These are phyloP conservation scores for Osmerus mordax DNA, from an alignment of 2,113 vertebrate species.

Conservation along the genomic window DNA sequence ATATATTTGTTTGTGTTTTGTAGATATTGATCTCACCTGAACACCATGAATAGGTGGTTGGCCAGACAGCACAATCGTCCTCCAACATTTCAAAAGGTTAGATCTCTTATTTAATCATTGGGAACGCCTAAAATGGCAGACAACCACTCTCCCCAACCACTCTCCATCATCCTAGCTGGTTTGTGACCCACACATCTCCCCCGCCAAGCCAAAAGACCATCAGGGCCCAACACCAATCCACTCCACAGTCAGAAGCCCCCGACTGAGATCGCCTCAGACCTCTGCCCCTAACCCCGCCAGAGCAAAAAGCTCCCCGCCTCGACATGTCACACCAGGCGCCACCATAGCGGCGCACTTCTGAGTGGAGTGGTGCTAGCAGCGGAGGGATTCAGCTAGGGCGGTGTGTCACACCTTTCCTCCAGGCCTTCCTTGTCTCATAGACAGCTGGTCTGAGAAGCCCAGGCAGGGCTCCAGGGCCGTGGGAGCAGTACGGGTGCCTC, in stretches of 20 bases:
- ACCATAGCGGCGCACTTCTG: conserved; percentile 17
- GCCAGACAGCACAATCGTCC: not conserved
- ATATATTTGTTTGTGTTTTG: not conserved
- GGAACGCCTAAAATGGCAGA: conserved; percentile 16
- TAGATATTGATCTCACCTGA: not conserved
- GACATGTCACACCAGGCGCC: conserved; percentile 18
- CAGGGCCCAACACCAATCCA: conserved; percentile 33
- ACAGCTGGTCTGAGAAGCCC: conserved; percentile 29
- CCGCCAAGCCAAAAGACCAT: conserved; percentile 40
- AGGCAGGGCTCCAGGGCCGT: not conserved
- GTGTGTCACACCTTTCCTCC: conserved; percentile 1
- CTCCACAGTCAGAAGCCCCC: conserved; percentile 42
- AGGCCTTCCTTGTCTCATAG: conserved; percentile 26
- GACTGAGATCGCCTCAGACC: conserved; percentile 17
- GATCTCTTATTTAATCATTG: not conserved
- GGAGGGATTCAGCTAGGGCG: no score
- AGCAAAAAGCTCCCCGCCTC: not conserved
- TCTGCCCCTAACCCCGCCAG: conserved; percentile 2
- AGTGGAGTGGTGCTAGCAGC: conserved; percentile 5
- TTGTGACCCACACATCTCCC: conserved; percentile 25
- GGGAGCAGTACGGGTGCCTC: conserved; percentile 12
- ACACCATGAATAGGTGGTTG: not conserved
- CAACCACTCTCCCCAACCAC: not conserved
- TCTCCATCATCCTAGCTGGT: not conserved
- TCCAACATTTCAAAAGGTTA: not conserved